Percentiles rank a stretch among this genome's conserved stretches.
Conservation (phyloP, 1,140 invertebrate genomes). For the Drosophila ficusphila region DNA sequence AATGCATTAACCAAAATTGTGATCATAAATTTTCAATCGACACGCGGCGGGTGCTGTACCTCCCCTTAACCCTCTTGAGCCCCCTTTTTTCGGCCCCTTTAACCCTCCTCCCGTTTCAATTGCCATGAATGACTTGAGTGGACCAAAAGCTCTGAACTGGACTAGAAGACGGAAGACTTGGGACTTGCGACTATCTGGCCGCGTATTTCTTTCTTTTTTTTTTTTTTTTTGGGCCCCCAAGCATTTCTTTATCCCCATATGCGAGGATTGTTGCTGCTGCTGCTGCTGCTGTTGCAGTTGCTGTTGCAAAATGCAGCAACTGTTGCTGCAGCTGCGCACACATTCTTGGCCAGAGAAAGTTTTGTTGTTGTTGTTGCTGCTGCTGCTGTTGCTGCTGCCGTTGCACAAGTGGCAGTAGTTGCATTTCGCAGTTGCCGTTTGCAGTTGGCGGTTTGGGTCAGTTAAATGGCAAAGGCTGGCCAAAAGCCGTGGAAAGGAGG, state of each 20-base stretch:
- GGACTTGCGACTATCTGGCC: slow-evolving; percentile 44
- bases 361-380: slow-evolving; percentile 59
- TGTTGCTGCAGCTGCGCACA: slow-evolving; percentile 72
- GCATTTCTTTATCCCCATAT: slow-evolving; percentile 43
- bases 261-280: slow-evolving; percentile 42
- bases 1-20: slow-evolving; percentile 83
- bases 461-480: slow-evolving; percentile 62
- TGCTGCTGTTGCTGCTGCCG: slow-evolving; percentile 54
- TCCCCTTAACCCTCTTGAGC: slow-evolving; percentile 27
- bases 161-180: slow-evolving; percentile 60
- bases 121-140: slow-evolving; percentile 72
- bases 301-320: slow-evolving; percentile 35
- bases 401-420: slow-evolving; percentile 66
- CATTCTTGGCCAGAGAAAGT: slow-evolving; percentile 80
- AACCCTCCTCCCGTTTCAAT: slow-evolving; percentile 21
- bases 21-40: slow-evolving; percentile 83
- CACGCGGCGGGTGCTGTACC: slow-evolving; percentile 77
- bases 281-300: slow-evolving; percentile 13
- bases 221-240: slow-evolving; percentile 25
- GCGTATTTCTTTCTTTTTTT: slow-evolving; percentile 27
- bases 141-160: slow-evolving; percentile 58
- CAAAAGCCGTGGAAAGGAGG: not conserved
- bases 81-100: not conserved
- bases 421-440: slow-evolving; percentile 39
- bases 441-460: slow-evolving; percentile 54